Base-by-base conservation (phyloP, 2,888 invertebrate species). In the Bellardia bayeri region DNA sequence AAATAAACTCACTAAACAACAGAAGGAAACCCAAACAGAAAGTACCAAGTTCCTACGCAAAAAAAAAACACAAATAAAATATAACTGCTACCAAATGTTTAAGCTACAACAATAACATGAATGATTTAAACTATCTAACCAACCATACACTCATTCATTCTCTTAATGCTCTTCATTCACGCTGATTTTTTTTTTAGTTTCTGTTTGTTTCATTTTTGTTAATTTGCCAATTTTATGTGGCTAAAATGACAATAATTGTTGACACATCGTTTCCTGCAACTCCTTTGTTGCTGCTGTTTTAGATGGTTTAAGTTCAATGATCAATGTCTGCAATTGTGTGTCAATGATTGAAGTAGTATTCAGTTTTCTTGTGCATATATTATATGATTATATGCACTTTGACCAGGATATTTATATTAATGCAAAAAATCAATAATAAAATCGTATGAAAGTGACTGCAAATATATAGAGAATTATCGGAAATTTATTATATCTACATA, bases 291-390 rank as follows among this genome's bases (percentile, higher is more conserved):
- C 37, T 64, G 40, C 6, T 56, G 8, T 23, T 11, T 5, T 63
- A 51, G 33, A 51, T 75, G 3, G 23, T 37, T 33, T 8, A 30
- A 16, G 74, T 33, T 16, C 13, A 40, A 37, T 54, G 49, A 76
- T 64, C 56, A 71, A 83, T 83, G 45, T 76, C 64, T 69, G 63
- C 75, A 82, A 76, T 69, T 75, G 68, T 75, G 51, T 75, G 33
- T 76, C 68, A 82, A 76, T 69, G 63, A 76, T 82, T 76, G 69
- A 40, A 76, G 40, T n/a, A 37, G 42, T 58, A 33, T 63, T 69
- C 8, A 33, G 64, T 74, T 45, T 1, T 23, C 5, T n/a, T 11
- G 3, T 13, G 2, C 0, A 11, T 45, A 71, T 71, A 16, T 40
- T 63, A n/a, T 33, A 40, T n/a, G 63, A 63, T 63, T 58, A 58